Percentiles rank a stretch among this genome's conserved stretches.
Conservation (phyloP, 1,140 invertebrate genomes). For the Pomacea maculata region DNA sequence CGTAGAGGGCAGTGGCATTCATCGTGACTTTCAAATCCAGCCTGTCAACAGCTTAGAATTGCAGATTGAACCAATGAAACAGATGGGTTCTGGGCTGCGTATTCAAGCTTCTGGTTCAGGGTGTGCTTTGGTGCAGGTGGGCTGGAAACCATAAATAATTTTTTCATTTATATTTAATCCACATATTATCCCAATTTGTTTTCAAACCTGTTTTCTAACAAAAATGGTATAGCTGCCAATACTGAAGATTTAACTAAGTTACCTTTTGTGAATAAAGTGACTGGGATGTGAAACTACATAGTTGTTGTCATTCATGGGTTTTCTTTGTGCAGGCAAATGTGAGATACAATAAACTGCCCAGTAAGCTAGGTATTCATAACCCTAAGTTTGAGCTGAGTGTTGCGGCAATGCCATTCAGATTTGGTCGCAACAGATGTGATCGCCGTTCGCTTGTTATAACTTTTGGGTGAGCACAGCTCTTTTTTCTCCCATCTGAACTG, state of each 20-base stretch:
- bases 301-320: slow-evolving; percentile 3
- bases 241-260: neutral
- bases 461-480: slow-evolving; percentile 39
- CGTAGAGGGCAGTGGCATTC: slow-evolving; percentile 19
- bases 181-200: neutral
- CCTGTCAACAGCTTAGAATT: slow-evolving; percentile 51
- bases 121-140: slow-evolving; percentile 80
- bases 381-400: slow-evolving; percentile 46
- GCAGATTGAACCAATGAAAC: slow-evolving; percentile 28
- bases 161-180: neutral
- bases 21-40: slow-evolving; percentile 37
- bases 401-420: slow-evolving; percentile 30
- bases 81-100: slow-evolving; percentile 13
- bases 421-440: slow-evolving; percentile 41
- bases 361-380: slow-evolving; percentile 17
- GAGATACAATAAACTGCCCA: slow-evolving; percentile 49
- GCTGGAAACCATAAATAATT: neutral
- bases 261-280: neutral
- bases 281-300: neutral
- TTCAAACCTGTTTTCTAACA: neutral
- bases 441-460: slow-evolving; percentile 46
- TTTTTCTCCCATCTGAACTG: neutral
- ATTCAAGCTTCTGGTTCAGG: slow-evolving; percentile 82
- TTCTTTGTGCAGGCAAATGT: slow-evolving; percentile 48
- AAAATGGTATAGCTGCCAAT: neutral